phyloP scores from a whole-genome alignment of 2,888 invertebrate species.

The Lysandra coridon region DNA sequence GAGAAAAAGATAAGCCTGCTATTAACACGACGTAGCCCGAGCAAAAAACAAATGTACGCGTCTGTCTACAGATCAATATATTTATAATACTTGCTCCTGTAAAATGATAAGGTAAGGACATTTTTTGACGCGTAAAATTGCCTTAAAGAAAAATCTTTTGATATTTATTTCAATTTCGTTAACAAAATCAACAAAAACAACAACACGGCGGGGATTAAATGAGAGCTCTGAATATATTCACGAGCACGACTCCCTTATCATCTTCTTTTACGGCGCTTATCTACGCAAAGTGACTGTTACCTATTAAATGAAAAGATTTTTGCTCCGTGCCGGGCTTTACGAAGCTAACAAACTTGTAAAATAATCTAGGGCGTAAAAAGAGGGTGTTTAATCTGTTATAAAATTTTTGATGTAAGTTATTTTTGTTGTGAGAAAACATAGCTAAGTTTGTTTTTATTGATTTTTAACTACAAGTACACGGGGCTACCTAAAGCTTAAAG shows the following conservation, averaged over 20 bases:
- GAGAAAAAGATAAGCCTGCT: no score
- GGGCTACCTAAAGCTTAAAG: no score
- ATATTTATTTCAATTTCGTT: slow-evolving; percentile 20
- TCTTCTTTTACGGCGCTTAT: slow-evolving; percentile 1
- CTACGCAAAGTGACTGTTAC: background rate
- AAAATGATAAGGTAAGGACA: no score
- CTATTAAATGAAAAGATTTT: slow-evolving; percentile 3
- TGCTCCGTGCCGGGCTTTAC: background rate
- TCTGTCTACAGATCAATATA: background rate
- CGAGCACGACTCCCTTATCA: slow-evolving; percentile 9
- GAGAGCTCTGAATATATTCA: slow-evolving; percentile 19
- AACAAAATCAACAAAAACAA: slow-evolving; percentile 24
- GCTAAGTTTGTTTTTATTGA: no score
- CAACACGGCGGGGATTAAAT: background rate
- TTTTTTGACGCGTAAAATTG: background rate
- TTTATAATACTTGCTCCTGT: no score
- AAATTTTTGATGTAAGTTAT: no score
- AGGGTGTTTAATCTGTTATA: no score
- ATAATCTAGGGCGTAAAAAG: background rate
- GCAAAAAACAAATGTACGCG: background rate
- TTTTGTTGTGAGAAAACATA: no score
- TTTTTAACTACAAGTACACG: no score
- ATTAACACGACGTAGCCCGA: background rate
- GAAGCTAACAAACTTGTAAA: background rate
- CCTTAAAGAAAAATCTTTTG: background rate